phyloP scores from a whole-genome alignment of 2,797 vertebrate species.

The Karalla daura region DNA sequence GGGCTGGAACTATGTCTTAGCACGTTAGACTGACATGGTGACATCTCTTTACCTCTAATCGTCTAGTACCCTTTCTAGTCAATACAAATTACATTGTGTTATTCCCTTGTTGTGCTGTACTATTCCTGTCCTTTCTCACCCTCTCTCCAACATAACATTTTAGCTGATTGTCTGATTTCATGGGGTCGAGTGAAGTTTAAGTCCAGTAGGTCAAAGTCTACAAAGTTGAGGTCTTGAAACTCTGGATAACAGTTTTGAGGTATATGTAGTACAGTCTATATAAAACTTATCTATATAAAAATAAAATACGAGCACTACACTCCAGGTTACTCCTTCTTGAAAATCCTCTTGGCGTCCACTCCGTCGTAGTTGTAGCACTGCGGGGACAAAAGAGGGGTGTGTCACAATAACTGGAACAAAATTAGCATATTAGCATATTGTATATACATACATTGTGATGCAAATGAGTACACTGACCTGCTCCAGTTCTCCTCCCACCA shows the following conservation, averaged over 20 bases:
- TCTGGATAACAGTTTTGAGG: constrained; percentile 21
- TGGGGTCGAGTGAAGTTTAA: neutral
- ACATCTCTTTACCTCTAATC: too few relatives aligned
- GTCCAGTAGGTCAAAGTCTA: too few relatives aligned
- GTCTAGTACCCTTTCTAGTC: neutral
- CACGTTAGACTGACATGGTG: constrained; percentile 1
- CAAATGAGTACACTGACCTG: constrained; percentile 84
- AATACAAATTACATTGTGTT: neutral
- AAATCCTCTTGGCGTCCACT: constrained; percentile 91
- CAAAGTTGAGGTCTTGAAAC: constrained; percentile 1
- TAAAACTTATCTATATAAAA: constrained; percentile 37
- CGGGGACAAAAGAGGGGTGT: constrained; percentile 33
- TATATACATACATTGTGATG: neutral
- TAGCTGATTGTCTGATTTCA: neutral
- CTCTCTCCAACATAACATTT: neutral
- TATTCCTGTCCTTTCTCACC: neutral
- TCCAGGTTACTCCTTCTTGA: constrained; percentile 88
- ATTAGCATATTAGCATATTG: neutral
- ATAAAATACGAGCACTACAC: constrained; percentile 34
- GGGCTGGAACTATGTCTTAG: too few relatives aligned
- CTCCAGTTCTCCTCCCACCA: constrained; percentile 87
- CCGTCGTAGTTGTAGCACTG: constrained; percentile 92
- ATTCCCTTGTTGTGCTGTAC: neutral
- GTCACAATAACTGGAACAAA: neutral
- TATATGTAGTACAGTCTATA: constrained; percentile 21